Conservation (phyloP, 2,113 vertebrate species). For the Octodon degus region DNA sequence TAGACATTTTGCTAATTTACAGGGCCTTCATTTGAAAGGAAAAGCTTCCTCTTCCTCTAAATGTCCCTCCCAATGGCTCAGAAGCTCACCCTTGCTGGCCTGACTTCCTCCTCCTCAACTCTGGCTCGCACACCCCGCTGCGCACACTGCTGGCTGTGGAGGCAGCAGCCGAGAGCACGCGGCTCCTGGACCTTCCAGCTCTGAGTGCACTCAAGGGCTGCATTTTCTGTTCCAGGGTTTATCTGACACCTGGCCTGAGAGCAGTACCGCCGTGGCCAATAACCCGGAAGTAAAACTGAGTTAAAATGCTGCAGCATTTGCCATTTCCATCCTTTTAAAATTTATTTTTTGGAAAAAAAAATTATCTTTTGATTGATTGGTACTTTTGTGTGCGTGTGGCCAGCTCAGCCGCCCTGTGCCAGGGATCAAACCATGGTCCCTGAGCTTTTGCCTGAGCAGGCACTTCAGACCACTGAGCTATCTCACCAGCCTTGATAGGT, state of each 20-base stretch:
- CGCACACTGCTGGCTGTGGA: background rate
- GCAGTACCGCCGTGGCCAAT: background rate
- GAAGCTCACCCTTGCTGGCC: background rate
- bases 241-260: conserved; percentile 8
- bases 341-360: background rate
- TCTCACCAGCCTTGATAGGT: background rate
- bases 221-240: background rate
- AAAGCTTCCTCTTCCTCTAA: conserved; percentile 47
- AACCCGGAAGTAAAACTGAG: background rate
- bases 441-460: too few relatives aligned
- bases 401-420: too few relatives aligned
- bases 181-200: background rate
- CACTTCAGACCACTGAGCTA: too few relatives aligned
- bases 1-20: conserved; percentile 14
- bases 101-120: background rate
- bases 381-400: background rate
- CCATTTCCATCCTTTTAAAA: background rate
- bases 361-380: background rate
- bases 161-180: background rate
- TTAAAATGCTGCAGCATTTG: background rate
- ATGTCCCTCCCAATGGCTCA: background rate
- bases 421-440: too few relatives aligned
- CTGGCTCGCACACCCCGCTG: background rate
- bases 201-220: background rate
- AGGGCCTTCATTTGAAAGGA: background rate